phyloP scores from a whole-genome alignment of 2,113 vertebrate genomes.

The Smithornis capensis region DNA sequence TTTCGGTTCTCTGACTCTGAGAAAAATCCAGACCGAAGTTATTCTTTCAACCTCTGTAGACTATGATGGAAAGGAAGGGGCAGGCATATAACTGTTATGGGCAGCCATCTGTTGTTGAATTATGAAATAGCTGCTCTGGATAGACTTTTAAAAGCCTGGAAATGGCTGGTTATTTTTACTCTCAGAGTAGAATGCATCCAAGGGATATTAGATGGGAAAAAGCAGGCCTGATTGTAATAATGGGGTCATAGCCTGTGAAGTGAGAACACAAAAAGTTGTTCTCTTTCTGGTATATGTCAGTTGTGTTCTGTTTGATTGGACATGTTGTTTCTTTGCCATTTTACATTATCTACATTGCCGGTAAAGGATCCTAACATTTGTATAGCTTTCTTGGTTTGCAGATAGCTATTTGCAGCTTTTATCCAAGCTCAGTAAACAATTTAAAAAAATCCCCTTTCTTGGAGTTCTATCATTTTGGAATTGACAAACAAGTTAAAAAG shows the following conservation, averaged over 20 bases:
- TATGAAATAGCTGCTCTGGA: slow-evolving; percentile 25
- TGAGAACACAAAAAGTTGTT: slow-evolving; percentile 37
- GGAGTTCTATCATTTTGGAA: slow-evolving; percentile 23
- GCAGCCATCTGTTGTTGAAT: background rate
- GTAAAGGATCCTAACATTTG: slow-evolving; percentile 14
- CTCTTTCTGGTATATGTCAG: background rate
- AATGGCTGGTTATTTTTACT: slow-evolving; percentile 28
- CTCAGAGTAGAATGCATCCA: background rate
- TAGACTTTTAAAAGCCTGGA: background rate
- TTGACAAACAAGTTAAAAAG: slow-evolving; percentile 43
- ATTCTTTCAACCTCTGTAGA: background rate
- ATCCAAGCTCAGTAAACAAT: slow-evolving; percentile 37
- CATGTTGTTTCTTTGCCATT: slow-evolving; percentile 34
- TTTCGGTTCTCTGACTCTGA: background rate
- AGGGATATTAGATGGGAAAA: slow-evolving; percentile 21
- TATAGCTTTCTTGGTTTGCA: slow-evolving; percentile 18
- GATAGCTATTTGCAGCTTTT: slow-evolving; percentile 44
- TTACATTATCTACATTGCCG: slow-evolving; percentile 24
- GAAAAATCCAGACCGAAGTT: background rate
- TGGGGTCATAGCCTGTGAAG: slow-evolving; percentile 31
- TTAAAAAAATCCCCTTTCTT: background rate
- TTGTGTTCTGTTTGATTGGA: slow-evolving; percentile 52
- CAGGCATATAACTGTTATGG: background rate
- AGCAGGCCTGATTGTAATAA: slow-evolving; percentile 58
- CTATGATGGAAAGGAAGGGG: background rate